Percentiles rank a stretch among this genome's conserved stretches.
Conservation (phyloP, 2,888 invertebrate genomes). For the Trisateles emortualis region DNA sequence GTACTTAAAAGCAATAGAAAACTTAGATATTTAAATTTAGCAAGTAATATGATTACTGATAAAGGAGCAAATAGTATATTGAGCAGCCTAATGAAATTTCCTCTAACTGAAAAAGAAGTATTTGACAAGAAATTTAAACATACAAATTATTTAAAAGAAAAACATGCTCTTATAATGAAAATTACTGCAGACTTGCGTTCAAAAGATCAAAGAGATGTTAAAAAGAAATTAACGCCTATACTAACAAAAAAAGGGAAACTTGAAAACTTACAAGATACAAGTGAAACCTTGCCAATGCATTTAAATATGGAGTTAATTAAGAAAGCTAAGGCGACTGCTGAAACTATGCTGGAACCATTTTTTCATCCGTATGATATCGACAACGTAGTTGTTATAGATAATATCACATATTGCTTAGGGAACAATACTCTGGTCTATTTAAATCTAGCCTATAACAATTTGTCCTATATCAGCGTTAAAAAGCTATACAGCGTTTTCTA, state of each 20-base stretch:
- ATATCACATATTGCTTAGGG: conserved; percentile 53
- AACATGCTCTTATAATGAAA: conserved; percentile 41
- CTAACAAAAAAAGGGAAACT: background rate
- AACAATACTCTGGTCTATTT: conserved; percentile 65
- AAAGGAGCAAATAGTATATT: conserved; percentile 61
- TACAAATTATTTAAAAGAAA: conserved; percentile 54
- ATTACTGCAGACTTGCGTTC: conserved; percentile 44
- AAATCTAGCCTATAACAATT: conserved; percentile 67
- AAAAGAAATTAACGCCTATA: conserved; percentile 30
- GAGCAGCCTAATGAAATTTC: conserved; percentile 33
- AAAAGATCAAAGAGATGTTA: conserved; percentile 41
- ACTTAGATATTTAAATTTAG: conserved; percentile 70
- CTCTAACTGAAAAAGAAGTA: conserved; percentile 55
- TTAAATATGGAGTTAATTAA: too few relatives aligned
- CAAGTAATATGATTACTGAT: conserved; percentile 65
- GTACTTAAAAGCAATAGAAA: conserved; percentile 67
- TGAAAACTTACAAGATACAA: too few relatives aligned
- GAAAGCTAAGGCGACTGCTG: too few relatives aligned
- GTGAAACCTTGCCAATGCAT: too few relatives aligned
- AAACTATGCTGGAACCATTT: conserved; percentile 47
- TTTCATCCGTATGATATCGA: conserved; percentile 54
- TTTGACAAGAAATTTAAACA: conserved; percentile 41
- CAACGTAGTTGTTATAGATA: conserved; percentile 48
- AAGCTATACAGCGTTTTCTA: conserved; percentile 56
- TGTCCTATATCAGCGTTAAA: conserved; percentile 55